A percentile compares a stretch with the other conserved stretches of the same genome.
These are phyloP conservation scores for Frankliniella fusca DNA, from an alignment of 2,888 invertebrate species.

Conservation along the genomic window DNA sequence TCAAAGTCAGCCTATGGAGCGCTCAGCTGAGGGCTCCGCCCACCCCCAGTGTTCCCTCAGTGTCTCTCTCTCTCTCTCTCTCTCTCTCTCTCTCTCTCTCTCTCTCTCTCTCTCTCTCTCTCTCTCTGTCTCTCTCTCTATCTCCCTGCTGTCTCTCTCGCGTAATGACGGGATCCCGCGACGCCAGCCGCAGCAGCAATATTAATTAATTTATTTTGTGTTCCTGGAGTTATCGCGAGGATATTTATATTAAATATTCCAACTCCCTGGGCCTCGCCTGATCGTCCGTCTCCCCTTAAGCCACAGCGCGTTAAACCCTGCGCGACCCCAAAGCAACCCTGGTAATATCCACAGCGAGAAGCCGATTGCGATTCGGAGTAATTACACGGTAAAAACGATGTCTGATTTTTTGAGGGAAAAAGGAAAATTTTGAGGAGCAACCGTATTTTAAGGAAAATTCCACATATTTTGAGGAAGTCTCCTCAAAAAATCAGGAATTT, in stretches of 20 bases:
- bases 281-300: not conserved
- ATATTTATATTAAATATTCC: not conserved
- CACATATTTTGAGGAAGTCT: no score
- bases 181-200: not conserved
- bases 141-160: no score
- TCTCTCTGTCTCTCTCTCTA: not conserved
- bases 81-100: not conserved
- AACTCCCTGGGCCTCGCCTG: not conserved
- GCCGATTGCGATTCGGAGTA: no score
- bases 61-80: not conserved
- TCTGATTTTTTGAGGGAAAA: no score
- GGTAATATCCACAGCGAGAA: no score
- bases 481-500: no score
- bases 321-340: no score
- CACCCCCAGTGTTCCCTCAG: not conserved
- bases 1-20: not conserved
- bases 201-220: conserved; percentile 2
- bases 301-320: no score
- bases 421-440: no score
- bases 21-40: not conserved
- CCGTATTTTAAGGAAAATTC: no score
- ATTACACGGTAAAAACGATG: no score
- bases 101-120: not conserved
- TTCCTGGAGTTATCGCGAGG: conserved; percentile 8
- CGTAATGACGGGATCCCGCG: not conserved